Evolutionary conservation across 2,113 vertebrate genomes (phyloP).

Genomic region (Crotalus viridis): DNA sequence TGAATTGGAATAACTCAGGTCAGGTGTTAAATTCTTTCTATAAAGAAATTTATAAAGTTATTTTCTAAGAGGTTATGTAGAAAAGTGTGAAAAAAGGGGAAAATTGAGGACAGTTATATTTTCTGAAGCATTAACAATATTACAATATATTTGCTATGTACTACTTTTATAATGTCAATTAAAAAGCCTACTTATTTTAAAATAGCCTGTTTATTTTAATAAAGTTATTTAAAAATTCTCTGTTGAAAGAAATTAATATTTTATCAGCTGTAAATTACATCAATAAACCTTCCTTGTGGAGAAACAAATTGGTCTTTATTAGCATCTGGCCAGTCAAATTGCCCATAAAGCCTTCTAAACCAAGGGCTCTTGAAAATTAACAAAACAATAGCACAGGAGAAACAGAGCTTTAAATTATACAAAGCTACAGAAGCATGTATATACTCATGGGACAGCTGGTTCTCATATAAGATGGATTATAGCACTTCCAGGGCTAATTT

Average conservation of each 20-base stretch:
- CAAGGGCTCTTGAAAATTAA: conserved; percentile 47
- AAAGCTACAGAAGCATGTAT: conserved; percentile 67
- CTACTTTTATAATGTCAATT: background rate
- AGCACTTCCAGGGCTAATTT: conserved; percentile 80
- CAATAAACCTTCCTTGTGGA: background rate
- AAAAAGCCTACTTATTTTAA: background rate
- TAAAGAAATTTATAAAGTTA: background rate
- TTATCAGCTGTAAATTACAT: conserved; percentile 16
- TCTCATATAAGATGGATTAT: conserved; percentile 80
- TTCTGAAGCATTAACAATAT: background rate
- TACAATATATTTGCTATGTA: background rate
- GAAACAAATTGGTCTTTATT: conserved; percentile 37
- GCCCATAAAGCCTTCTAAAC: conserved; percentile 30
- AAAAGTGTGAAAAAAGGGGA: background rate
- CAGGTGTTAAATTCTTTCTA: background rate
- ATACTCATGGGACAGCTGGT: conserved; percentile 71
- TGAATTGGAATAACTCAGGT: background rate
- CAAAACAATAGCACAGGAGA: conserved; percentile 48
- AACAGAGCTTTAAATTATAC: conserved; percentile 65
- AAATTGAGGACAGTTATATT: background rate
- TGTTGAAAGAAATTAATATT: conserved; percentile 27
- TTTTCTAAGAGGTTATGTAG: background rate
- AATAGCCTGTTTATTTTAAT: background rate
- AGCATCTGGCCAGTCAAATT: conserved; percentile 28
- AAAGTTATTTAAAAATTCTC: conserved; percentile 25